Percentiles rank a stretch among this genome's conserved stretches.
These are phyloP conservation scores for Drosophila rellima DNA, from an alignment of 2,888 invertebrate species.

Conservation along the genomic window DNA sequence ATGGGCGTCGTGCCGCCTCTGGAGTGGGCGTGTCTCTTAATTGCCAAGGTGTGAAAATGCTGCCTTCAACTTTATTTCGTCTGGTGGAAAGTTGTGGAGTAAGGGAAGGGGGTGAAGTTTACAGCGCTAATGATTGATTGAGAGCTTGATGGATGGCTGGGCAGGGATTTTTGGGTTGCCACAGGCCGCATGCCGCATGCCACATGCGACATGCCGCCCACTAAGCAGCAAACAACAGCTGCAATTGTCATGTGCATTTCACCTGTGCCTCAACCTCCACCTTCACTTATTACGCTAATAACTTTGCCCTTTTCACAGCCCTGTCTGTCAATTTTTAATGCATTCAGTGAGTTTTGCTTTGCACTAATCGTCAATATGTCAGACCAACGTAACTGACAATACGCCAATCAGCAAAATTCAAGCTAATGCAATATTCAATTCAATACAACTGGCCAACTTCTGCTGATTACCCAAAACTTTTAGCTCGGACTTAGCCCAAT, in stretches of 20 bases:
- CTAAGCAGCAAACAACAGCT: constrained; percentile 69
- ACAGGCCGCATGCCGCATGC: constrained; percentile 32
- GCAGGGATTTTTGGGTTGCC: constrained; percentile 36
- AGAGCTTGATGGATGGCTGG: constrained; percentile 72
- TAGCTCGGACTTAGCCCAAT: not conserved
- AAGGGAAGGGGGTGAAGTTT: constrained; percentile 43
- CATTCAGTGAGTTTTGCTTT: constrained; percentile 34
- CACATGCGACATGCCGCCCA: constrained; percentile 21
- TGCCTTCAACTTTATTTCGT: constrained; percentile 21
- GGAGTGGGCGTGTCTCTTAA: constrained; percentile 50
- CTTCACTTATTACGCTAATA: constrained; percentile 69
- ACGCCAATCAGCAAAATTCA: constrained; percentile 11
- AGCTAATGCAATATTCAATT: constrained; percentile 52
- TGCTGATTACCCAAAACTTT: constrained; percentile 3
- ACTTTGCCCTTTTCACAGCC: constrained; percentile 71
- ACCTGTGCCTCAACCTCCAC: constrained; percentile 48
- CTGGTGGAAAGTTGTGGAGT: not conserved
- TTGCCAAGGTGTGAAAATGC: constrained; percentile 76
- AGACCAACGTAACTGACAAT: constrained; percentile 27
- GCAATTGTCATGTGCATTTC: constrained; percentile 78
- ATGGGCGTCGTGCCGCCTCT: constrained; percentile 22
- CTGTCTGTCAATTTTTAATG: constrained; percentile 60
- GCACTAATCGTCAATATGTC: constrained; percentile 30
- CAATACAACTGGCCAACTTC: constrained; percentile 38
- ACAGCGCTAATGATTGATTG: constrained; percentile 74